Evolutionary conservation across 53 echinoderm and acorn worm genomes (phyloP), one percentile per base, ranked within the genome.

Genomic region (Pentamera pediparva): DNA sequence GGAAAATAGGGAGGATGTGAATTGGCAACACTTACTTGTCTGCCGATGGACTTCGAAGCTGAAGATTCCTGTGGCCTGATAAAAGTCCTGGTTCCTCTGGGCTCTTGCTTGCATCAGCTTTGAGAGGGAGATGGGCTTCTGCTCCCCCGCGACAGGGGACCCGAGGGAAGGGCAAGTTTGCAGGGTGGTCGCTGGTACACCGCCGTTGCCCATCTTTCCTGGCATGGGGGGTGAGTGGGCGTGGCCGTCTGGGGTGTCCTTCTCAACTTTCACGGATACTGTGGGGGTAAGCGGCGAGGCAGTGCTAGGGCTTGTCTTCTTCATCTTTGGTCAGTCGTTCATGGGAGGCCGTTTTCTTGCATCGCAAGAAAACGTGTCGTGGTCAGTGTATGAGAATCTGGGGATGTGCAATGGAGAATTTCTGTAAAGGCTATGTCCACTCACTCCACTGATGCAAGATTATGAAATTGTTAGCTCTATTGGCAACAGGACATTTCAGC

Each of bases 21-120:
- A 39, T 6, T 49, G 17, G 3, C 12, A 51, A 5, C 31, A 72
- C 92, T 92, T 87, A 87, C 89, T 93, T 48, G 93, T 52, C 75
- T 86, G 93, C 27, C 89, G 82, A 76, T 93, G 93, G 22, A 93
- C 72, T 59, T 93, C 93, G 82, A 93, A 93, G 77, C 93, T 93
- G 75, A 93, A 93, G 28, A 93, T 89, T 35, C 93, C 93, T 35
- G 93, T 93, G 37, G 89, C 93, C 75, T 93, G 86, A 48, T 86
- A 92, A 77, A 86, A 93, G 56, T 87, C 87, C 37, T 86, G 76
- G 39, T 84, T 93, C 45, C 89, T 84, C 79, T 93, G 93, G 0
- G 93, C 93, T 36, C 93, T 67, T 17, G 93, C 93, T 37, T 88
- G 84, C 93, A 93, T 93, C 49, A 93, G 73, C 56, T 89, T 93